phyloP scores from a whole-genome alignment of 1,140 invertebrate genomes.

The Plectus sambesii region DNA sequence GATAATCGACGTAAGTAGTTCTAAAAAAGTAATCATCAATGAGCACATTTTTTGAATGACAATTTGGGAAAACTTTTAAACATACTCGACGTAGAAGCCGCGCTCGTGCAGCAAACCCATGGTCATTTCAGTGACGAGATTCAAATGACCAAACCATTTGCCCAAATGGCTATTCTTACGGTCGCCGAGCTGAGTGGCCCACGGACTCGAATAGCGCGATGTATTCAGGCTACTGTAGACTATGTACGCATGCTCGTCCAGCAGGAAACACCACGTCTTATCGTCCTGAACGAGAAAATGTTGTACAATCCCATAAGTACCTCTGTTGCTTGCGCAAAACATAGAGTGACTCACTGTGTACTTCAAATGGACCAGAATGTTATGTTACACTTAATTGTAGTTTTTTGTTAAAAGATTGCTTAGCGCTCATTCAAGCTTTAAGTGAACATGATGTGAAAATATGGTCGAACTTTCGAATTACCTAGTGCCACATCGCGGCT shows the following conservation, averaged over 20 bases:
- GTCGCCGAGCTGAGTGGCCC: too few relatives aligned
- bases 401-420: too few relatives aligned
- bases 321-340: too few relatives aligned
- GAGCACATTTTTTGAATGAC: too few relatives aligned
- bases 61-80: slow-evolving; percentile 7
- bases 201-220: slow-evolving; percentile 32
- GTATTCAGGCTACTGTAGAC: slow-evolving; percentile 36
- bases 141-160: slow-evolving; percentile 39
- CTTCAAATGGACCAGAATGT: too few relatives aligned
- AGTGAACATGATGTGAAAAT: too few relatives aligned
- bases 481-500: too few relatives aligned
- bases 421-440: too few relatives aligned
- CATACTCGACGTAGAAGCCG: slow-evolving; percentile 37
- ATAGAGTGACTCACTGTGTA: too few relatives aligned
- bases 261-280: slow-evolving; percentile 34
- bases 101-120: slow-evolving; percentile 38
- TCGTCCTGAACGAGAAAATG: slow-evolving; percentile 28
- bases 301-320: too few relatives aligned
- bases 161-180: slow-evolving; percentile 24
- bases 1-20: slow-evolving; percentile 8
- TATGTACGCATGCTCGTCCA: slow-evolving; percentile 43
- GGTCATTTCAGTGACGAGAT: slow-evolving; percentile 41
- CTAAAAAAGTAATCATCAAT: slow-evolving; percentile 14
- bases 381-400: too few relatives aligned
- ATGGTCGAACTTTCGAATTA: too few relatives aligned